phyloP scores from a whole-genome alignment of 2,888 invertebrate species.

The Anthophora plumipes region DNA sequence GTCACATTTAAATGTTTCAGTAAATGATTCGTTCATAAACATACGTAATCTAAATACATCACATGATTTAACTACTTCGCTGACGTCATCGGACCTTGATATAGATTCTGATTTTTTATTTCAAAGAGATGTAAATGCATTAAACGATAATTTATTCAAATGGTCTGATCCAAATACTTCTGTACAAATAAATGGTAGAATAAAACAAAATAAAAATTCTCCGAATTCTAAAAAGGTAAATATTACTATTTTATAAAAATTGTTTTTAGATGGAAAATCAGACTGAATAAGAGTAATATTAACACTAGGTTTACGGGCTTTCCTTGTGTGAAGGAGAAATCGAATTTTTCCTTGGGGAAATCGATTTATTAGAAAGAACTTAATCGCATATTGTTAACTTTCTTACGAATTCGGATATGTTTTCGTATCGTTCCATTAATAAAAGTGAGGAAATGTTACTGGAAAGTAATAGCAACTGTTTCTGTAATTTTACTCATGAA shows the following conservation, averaged over 20 bases:
- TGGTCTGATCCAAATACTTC: slow-evolving; percentile 21
- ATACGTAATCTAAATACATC: background rate
- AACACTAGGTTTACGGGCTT: too few relatives aligned
- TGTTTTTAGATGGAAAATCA: too few relatives aligned
- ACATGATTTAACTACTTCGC: background rate
- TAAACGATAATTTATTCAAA: slow-evolving; percentile 25
- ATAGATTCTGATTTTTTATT: slow-evolving; percentile 53
- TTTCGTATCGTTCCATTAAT: too few relatives aligned
- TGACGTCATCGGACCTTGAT: slow-evolving; percentile 8
- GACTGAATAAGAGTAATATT: too few relatives aligned
- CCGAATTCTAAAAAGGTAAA: slow-evolving; percentile 50
- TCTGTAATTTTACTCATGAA: too few relatives aligned
- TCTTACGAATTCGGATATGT: too few relatives aligned
- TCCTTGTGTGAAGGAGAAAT: too few relatives aligned
- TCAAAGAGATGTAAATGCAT: slow-evolving; percentile 33
- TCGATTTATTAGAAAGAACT: too few relatives aligned
- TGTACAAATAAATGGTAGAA: background rate
- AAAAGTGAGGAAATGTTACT: too few relatives aligned
- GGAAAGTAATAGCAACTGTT: too few relatives aligned
- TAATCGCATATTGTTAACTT: too few relatives aligned
- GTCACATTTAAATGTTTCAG: slow-evolving; percentile 19
- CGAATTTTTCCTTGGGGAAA: too few relatives aligned
- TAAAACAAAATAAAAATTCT: slow-evolving; percentile 10
- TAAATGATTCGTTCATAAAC: background rate
- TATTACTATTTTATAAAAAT: slow-evolving; percentile 1